Conservation (phyloP, 2,888 invertebrate genomes). For the Bombylius discolor region DNA sequence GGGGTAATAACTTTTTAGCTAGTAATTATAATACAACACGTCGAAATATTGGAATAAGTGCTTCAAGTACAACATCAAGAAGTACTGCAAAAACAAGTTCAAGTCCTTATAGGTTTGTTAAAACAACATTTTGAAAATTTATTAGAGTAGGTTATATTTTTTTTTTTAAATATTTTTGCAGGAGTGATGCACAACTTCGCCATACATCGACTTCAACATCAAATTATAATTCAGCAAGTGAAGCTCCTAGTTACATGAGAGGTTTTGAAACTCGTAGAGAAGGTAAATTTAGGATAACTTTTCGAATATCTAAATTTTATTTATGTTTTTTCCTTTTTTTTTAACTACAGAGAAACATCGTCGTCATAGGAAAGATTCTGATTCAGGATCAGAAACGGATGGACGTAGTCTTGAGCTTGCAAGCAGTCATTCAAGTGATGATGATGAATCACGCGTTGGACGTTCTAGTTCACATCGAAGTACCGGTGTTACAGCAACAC, state of each 20-base stretch:
- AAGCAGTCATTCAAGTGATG: slow-evolving; percentile 91
- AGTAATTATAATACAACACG: slow-evolving; percentile 44
- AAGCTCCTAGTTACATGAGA: slow-evolving; percentile 58
- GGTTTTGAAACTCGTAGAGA: slow-evolving; percentile 41
- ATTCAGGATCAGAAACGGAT: slow-evolving; percentile 68
- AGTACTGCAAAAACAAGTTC: slow-evolving; percentile 91
- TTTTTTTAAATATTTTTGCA: slow-evolving; percentile 18
- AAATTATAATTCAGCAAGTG: slow-evolving; percentile 71
- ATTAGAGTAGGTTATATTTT: background rate
- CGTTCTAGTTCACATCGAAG: slow-evolving; percentile 37
- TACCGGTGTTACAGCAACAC: slow-evolving; percentile 35
- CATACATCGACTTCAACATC: slow-evolving; percentile 78
- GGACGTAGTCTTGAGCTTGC: slow-evolving; percentile 80
- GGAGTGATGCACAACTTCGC: slow-evolving; percentile 66
- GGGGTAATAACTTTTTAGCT: slow-evolving; percentile 30
- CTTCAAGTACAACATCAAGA: slow-evolving; percentile 85
- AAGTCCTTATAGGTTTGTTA: slow-evolving; percentile 65
- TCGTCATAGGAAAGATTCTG: slow-evolving; percentile 48
- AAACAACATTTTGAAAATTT: background rate
- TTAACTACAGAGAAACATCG: slow-evolving; percentile 25
- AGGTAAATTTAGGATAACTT: background rate
- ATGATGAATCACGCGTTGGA: slow-evolving; percentile 48
- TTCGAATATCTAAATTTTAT: background rate
- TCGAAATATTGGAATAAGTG: slow-evolving; percentile 81
- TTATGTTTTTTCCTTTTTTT: background rate